Percentiles rank a stretch among this genome's conserved stretches.
These are phyloP conservation scores for Ornithorhynchus anatinus DNA, from an alignment of 2,113 vertebrate genomes.

Conservation along the genomic window DNA sequence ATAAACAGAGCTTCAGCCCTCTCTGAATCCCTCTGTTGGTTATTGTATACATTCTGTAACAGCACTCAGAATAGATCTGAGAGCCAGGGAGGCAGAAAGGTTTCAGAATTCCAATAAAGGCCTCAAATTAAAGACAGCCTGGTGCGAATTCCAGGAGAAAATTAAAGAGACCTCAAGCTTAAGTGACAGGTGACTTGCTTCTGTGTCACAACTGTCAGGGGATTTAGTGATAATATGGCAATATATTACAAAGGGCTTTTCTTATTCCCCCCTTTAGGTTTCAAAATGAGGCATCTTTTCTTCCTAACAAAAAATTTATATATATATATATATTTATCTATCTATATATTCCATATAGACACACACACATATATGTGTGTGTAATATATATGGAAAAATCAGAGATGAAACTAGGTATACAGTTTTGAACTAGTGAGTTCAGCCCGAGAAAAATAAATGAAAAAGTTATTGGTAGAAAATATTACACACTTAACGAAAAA, in stretches of 20 bases:
- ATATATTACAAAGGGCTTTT: conserved; percentile 87
- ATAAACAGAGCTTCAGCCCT: conserved; percentile 93
- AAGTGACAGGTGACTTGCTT: conserved; percentile 87
- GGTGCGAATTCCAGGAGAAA: conserved; percentile 95
- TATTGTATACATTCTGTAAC: conserved; percentile 98
- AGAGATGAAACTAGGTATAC: conserved; percentile 54
- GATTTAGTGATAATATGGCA: conserved; percentile 87
- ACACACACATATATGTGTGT: conserved; percentile 13
- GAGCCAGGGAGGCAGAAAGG: conserved; percentile 78
- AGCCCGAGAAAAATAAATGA: conserved; percentile 59
- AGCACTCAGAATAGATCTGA: conserved; percentile 95
- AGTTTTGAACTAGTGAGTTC: conserved; percentile 65
- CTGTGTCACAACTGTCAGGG: conserved; percentile 85
- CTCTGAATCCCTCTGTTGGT: conserved; percentile 85
- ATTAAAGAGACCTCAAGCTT: conserved; percentile 97
- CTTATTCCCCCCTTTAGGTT: conserved; percentile 77
- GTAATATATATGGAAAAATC: conserved; percentile 38
- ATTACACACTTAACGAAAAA: conserved; percentile 40
- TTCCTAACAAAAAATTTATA: conserved; percentile 50
- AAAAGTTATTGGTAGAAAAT: conserved; percentile 62
- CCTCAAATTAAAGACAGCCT: conserved; percentile 90
- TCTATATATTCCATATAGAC: not conserved
- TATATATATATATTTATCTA: not conserved
- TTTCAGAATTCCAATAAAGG: conserved; percentile 89
- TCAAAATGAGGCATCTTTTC: conserved; percentile 79